A percentile compares a stretch with the other conserved stretches of the same genome.
Conservation (phyloP, 2,113 vertebrate genomes). For the Peucedramus taeniatus region DNA sequence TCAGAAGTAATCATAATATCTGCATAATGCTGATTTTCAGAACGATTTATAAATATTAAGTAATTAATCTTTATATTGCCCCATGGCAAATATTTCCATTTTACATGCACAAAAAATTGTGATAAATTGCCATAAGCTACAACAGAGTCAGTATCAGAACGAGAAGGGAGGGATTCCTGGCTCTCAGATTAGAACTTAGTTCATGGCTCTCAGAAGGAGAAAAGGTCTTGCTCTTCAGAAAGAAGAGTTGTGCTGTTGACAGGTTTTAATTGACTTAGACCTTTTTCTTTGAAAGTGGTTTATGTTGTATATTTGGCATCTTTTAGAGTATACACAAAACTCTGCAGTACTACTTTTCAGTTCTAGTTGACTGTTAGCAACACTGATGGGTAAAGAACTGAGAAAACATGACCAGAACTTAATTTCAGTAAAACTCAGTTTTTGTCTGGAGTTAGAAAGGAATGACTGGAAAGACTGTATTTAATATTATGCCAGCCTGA, state of each 20-base stretch:
- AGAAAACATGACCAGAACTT: neutral
- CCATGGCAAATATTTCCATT: neutral
- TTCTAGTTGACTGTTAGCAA: neutral
- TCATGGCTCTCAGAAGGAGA: neutral
- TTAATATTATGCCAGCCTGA: neutral
- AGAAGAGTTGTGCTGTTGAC: neutral
- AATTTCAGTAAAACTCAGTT: neutral
- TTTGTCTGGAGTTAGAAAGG: neutral
- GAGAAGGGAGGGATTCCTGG: neutral
- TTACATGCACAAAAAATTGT: neutral
- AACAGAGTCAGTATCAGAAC: neutral
- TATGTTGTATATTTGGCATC: neutral
- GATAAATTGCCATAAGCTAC: conserved; percentile 13
- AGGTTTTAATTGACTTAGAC: neutral
- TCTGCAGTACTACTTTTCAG: neutral
- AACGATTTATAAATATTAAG: neutral
- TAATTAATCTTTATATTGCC: conserved; percentile 22
- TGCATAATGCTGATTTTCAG: conserved; percentile 10
- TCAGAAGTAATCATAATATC: conserved; percentile 1
- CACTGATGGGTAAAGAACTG: neutral
- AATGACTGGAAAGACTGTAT: neutral
- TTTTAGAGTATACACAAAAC: neutral
- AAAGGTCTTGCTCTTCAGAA: neutral
- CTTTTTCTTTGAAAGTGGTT: neutral
- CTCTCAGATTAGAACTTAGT: neutral